Evolutionary conservation across 2,888 invertebrate species (phyloP), one percentile per base, ranked within the genome.

Genomic region (Poecilus cupreus): DNA sequence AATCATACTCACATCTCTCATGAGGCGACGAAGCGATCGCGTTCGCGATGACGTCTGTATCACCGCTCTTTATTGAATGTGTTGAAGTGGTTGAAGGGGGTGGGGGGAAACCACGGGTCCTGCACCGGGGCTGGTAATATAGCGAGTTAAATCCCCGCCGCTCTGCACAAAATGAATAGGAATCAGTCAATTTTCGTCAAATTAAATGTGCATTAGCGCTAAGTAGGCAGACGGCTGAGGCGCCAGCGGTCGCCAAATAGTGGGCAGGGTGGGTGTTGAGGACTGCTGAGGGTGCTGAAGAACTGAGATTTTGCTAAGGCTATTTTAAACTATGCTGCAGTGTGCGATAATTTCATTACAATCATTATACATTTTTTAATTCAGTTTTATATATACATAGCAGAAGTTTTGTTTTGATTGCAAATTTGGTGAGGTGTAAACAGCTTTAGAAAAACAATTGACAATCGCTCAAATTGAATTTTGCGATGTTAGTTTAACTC

Each of bases 151-250:
- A 85, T 86, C 85, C 84, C 85, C 83, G 82, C 80, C 86, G 83
- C 81, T 86, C 85, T 83, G 84, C 85, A 85, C 86, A 85, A 87
- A 88, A 87, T 88, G 88, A 88, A 88, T 87, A 87, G 88, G 87
- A 87, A 88, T 88, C 88, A 88, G 87, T 86, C 87, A 88, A 88
- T 88, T 88, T 88, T 87, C 87, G 87, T 88, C 87, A 88, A 88
- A 88, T 88, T 87, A 87, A 88, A 88, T 87, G 87, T 88, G 88
- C 87, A 88, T 88, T 88, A 88, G 86, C 85, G 86, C 83, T 86
- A 86, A 86, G 86, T 85, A 85, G 83, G 68, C 79, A 77, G 76
- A 60, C 57, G 77, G 60, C 16, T 46, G 37, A n/a, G 26, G 51
- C 26, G 24, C 22, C 72, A 22, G 72, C 16, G 46, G 72, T 46